Evolutionary conservation across 1,140 invertebrate species (phyloP), one percentile per base, ranked within the genome.

Genomic region (Yoshiicerus persimilis): DNA sequence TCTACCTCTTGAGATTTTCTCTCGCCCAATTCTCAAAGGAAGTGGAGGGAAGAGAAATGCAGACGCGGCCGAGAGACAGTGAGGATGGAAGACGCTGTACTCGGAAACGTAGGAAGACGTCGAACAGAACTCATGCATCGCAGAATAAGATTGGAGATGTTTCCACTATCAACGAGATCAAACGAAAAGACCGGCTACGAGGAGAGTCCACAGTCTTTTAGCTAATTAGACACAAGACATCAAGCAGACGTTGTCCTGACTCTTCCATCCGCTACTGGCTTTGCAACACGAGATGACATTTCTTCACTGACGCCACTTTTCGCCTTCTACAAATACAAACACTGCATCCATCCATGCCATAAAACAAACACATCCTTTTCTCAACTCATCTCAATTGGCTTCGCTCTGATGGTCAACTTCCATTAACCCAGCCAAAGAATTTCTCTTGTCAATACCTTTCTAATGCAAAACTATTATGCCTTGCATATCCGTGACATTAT

Each of bases 211-310:
- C 66, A 86, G 77, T 70, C 85, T 88, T 41, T 87, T 47, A 87
- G 86, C 84, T 90, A 90, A 90, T 90, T 90, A 90, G 89, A 87
- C 86, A 89, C 86, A 87, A 89, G 84, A 87, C 80, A 89, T 87
- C 56, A 87, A 89, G 88, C 88, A 87, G 88, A 89, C 88, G 47
- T 87, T 88, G 88, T 88, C 85, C 66, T 80, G 66, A 38, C 84
- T 84, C 88, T 88, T 87, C 70, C 88, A 89, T 89, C 88, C 86
- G 86, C 88, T 87, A 41, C 80, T 77, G 41, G 47, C 38, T 80
- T 77, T 70, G 87, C 62, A 88, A 88, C 87, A 88, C 62, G 88
- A 88, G 88, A 88, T 88, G 84, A 86, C 88, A 86, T 88, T 86
- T 88, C 88, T 80, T 89, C 27, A 34, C 84, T 77, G 83, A 84